Evolutionary conservation across 2,113 vertebrate species (phyloP).

Genomic region (Azemiops feae): DNA sequence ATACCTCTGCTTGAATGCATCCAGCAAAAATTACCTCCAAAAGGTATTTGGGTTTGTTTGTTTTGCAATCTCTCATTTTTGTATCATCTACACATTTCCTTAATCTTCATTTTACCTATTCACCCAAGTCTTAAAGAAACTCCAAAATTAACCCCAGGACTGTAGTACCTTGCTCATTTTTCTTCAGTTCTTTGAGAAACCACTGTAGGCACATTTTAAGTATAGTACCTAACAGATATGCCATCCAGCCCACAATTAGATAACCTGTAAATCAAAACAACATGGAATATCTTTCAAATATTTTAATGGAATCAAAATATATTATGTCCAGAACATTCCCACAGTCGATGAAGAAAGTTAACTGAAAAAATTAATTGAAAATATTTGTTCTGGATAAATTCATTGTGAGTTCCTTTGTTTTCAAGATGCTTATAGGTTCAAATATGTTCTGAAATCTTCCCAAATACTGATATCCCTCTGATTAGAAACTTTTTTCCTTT

Average conservation of each 20-base stretch:
- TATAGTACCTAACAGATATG: background rate
- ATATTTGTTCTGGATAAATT: background rate
- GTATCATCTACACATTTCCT: background rate
- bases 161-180: background rate
- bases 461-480: background rate
- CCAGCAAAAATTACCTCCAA: background rate
- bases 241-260: background rate
- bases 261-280: background rate
- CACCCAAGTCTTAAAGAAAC: background rate
- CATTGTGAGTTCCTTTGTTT: background rate
- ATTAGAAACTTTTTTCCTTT: background rate
- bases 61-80: background rate
- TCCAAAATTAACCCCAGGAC: background rate
- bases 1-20: background rate
- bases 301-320: background rate
- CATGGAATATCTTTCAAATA: background rate
- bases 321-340: background rate
- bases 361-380: background rate
- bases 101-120: background rate
- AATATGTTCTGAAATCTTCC: background rate
- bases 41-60: background rate
- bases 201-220: background rate
- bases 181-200: background rate
- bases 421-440: background rate
- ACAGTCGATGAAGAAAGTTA: background rate